Evolutionary conservation across 2,113 vertebrate genomes (phyloP).

Genomic region (Ciconia maguari): DNA sequence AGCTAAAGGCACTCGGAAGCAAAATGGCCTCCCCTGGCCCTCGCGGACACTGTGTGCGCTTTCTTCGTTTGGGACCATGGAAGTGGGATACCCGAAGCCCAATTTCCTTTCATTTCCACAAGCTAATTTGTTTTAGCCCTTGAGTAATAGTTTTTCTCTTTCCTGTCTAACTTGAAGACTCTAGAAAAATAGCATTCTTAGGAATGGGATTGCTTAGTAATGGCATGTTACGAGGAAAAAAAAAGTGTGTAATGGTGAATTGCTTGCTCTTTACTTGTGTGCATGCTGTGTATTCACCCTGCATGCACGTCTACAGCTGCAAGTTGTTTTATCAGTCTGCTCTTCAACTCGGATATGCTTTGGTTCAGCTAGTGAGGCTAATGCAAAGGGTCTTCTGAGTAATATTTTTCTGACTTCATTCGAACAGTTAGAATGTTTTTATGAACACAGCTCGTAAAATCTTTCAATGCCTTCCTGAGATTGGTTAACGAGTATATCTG

Average conservation of each 20-base stretch:
- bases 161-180: neutral
- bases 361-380: too few species aligned
- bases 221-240: too few species aligned
- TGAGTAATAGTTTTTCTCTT: neutral
- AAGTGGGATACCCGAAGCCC: neutral
- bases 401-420: neutral
- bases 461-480: neutral
- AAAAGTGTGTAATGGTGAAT: rapidly evolving
- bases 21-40: neutral
- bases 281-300: neutral
- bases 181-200: neutral
- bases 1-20: neutral
- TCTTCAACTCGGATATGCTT: too few species aligned
- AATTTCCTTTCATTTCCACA: neutral
- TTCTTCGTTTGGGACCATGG: neutral
- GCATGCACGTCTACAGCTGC: neutral
- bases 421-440: neutral
- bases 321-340: neutral
- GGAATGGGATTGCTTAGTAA: neutral
- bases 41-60: rapidly evolving
- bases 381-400: neutral
- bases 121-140: neutral
- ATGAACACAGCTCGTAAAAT: neutral
- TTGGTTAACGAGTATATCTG: neutral
- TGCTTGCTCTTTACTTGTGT: neutral